Conservation (phyloP, 2,888 invertebrate genomes). For the Acronicta psi region DNA sequence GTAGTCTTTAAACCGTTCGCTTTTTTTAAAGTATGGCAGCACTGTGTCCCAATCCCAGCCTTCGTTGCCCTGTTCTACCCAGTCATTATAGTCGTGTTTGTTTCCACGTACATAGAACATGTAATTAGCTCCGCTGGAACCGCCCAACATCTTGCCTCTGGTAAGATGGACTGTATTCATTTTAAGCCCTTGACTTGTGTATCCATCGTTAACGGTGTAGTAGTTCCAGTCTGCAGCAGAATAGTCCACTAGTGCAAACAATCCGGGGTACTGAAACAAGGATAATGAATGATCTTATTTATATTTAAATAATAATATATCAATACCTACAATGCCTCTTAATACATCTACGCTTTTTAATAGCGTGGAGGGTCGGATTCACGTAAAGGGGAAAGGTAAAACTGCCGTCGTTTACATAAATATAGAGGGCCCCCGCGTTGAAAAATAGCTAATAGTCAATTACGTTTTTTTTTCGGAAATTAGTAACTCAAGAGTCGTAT, state of each 20-base stretch:
- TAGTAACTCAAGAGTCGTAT: too few species aligned
- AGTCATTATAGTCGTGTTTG: conserved; percentile 88
- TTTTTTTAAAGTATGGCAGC: conserved; percentile 69
- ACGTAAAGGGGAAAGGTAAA: too few species aligned
- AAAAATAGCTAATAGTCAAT: too few species aligned
- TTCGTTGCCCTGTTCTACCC: conserved; percentile 88
- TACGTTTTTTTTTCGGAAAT: too few species aligned
- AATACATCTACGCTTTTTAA: too few species aligned
- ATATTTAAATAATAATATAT: too few species aligned
- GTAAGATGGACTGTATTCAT: conserved; percentile 74
- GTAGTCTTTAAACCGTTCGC: conserved; percentile 60
- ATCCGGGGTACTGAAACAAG: conserved; percentile 68
- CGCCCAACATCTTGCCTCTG: conserved; percentile 91
- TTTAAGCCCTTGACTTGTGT: conserved; percentile 65
- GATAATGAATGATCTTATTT: background rate
- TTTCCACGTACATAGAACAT: conserved; percentile 92
- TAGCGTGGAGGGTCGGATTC: too few species aligned
- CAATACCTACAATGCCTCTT: too few species aligned
- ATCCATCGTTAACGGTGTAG: conserved; percentile 65
- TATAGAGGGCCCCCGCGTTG: too few species aligned
- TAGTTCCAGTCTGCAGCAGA: conserved; percentile 68
- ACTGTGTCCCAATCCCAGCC: conserved; percentile 72
- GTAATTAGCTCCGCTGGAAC: conserved; percentile 90
- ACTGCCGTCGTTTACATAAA: too few species aligned
- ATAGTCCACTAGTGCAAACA: conserved; percentile 61